Evolutionary conservation across 2,113 vertebrate species (phyloP), one percentile per base, ranked within the genome.

Genomic region (Orycteropus afer): DNA sequence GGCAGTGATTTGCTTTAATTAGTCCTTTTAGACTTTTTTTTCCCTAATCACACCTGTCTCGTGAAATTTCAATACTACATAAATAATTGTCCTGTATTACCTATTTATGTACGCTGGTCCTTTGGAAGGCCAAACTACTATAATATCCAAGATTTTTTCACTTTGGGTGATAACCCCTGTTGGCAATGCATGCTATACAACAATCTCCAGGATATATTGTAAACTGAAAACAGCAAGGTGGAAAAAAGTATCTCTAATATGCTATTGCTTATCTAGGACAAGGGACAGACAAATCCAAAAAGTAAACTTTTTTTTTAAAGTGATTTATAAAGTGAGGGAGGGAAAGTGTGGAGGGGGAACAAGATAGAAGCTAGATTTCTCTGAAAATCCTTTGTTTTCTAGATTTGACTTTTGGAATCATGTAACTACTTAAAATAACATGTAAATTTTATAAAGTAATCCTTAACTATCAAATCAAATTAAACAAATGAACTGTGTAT

Each of bases 391-490:
- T 80, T 57, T 88, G 34, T 85, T 86, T 92, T 25, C 74, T 29
- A 53, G 18, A 86, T 78, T 88, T 93, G 73, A 93, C 14, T 86
- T 69, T n/a, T 80, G 57, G 65, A 93, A 55, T 27, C 25, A 84
- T 1, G 4, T 32, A 83, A 59, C 51, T 61, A 79, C 25, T 81
- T 67, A 88, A 81, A 80, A 73, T 49, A 73, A 78, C 7, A 63
- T 80, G 85, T 65, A 18, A 85, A 69, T 69, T 77, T 82, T 88
- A 71, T 29, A 76, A 79, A 80, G 22, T 13, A 91, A 91, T 37
- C 45, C 55, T 89, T 78, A 80, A 84, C 47, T 55, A 85, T 23
- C 85, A 92, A 88, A 79, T 15, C 10, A 86, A 81, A 59, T 81
- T 47, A 77, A 86, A 89, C 25, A 94, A 89, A 69, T 42, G 15